These are phyloP conservation scores for Tyrannus savana DNA, from an alignment of 2,113 vertebrate genomes.

Conservation along the genomic window DNA sequence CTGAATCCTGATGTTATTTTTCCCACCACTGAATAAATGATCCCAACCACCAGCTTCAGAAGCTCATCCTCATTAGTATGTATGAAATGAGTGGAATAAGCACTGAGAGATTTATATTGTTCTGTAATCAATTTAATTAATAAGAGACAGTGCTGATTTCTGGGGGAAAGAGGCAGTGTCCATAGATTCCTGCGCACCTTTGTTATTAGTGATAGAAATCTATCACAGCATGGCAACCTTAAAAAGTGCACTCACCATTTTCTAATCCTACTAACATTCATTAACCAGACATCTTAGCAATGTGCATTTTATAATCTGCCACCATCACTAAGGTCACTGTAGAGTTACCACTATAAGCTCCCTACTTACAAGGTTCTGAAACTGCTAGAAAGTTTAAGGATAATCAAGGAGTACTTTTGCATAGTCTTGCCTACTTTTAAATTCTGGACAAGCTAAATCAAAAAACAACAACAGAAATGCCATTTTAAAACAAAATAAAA, in stretches of 20 bases:
- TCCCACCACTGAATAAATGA: conserved; percentile 70
- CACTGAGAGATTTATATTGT: conserved; percentile 65
- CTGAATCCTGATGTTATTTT: conserved; percentile 63
- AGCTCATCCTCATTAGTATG: conserved; percentile 71
- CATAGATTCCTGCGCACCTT: conserved; percentile 49
- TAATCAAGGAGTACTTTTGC: background rate
- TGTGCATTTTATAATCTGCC: conserved; percentile 4
- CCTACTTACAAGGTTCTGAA: background rate
- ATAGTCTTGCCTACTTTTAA: background rate
- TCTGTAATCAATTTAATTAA: conserved; percentile 71
- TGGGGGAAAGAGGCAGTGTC: conserved; percentile 9
- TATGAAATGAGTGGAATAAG: conserved; percentile 64
- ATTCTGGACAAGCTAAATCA: background rate
- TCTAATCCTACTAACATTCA: conserved; percentile 42
- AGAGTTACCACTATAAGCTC: background rate
- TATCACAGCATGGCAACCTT: background rate
- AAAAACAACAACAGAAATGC: background rate
- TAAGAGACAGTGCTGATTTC: conserved; percentile 49
- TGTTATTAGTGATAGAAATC: conserved; percentile 64
- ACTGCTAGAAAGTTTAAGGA: background rate
- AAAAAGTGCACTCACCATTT: conserved; percentile 35
- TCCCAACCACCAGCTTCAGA: conserved; percentile 43
- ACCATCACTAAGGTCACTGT: background rate
- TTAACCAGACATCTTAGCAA: conserved; percentile 48
- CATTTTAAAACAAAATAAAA: background rate